Conservation (phyloP, 2,888 invertebrate species). For the Gryllus longicercus region DNA sequence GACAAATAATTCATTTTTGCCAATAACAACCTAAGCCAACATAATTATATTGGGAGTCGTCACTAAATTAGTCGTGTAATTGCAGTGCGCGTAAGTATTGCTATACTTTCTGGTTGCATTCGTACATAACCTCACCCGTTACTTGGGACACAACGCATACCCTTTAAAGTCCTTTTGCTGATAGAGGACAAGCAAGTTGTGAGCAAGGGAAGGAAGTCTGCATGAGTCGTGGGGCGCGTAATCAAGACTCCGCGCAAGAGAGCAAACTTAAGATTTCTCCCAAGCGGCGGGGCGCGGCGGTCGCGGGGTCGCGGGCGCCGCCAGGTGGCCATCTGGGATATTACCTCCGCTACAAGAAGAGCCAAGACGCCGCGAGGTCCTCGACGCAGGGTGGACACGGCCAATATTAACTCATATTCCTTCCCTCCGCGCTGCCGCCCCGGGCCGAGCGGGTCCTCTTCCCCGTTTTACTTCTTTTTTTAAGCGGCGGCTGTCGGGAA, state of each 20-base stretch:
- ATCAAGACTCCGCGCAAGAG: background rate
- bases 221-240: background rate
- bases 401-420: slow-evolving; percentile 17
- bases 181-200: too few relatives aligned
- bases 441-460: background rate
- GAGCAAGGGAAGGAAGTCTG: background rate
- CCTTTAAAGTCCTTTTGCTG: too few relatives aligned
- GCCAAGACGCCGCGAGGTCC: background rate
- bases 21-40: too few relatives aligned
- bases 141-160: too few relatives aligned
- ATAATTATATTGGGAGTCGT: too few relatives aligned
- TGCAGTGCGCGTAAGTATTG: too few relatives aligned
- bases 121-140: too few relatives aligned
- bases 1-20: too few relatives aligned
- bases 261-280: background rate
- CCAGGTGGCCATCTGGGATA: slow-evolving; percentile 17
- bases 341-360: background rate
- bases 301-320: background rate
- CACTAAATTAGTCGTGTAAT: too few relatives aligned
- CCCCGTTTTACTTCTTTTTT: background rate
- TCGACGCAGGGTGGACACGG: slow-evolving; percentile 2
- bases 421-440: background rate
- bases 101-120: too few relatives aligned
- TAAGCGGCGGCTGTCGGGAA: background rate
- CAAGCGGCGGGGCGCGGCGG: background rate